Conservation (phyloP, 2,113 vertebrate species). For the Channa argus region DNA sequence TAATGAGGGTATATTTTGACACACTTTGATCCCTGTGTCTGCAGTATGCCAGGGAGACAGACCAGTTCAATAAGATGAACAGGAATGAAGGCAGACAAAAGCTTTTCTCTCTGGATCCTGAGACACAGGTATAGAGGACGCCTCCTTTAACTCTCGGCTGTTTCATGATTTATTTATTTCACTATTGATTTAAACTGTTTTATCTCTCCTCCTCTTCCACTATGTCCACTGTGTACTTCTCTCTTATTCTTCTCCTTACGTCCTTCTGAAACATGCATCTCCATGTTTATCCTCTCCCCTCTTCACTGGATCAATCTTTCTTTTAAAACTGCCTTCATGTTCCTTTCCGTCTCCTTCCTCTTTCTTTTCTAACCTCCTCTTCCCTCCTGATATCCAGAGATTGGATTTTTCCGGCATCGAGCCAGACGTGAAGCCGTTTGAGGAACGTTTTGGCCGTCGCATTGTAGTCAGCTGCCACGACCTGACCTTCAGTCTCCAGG, state of each 20-base stretch:
- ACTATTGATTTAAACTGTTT: slow-evolving; percentile 42
- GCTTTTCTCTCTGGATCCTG: slow-evolving; percentile 93
- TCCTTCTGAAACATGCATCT: neutral
- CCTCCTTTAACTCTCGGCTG: neutral
- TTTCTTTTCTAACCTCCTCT: neutral
- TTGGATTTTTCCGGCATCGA: slow-evolving; percentile 97
- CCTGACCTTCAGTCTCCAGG: slow-evolving; percentile 92
- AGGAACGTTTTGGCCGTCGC: slow-evolving; percentile 92
- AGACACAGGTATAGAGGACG: slow-evolving; percentile 89
- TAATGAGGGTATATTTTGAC: neutral
- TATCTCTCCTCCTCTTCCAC: slow-evolving; percentile 10
- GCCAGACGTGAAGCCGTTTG: slow-evolving; percentile 94
- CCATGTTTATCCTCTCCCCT: neutral
- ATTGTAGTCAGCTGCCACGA: slow-evolving; percentile 93
- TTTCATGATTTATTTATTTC: slow-evolving; percentile 46
- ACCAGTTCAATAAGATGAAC: slow-evolving; percentile 95
- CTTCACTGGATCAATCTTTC: neutral
- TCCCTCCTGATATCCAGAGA: slow-evolving; percentile 80
- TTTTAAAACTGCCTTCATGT: neutral
- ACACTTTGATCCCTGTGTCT: neutral
- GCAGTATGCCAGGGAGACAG: slow-evolving; percentile 95
- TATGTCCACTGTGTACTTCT: neutral
- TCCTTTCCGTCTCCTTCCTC: neutral
- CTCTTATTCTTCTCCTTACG: slow-evolving; percentile 20
- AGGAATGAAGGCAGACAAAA: slow-evolving; percentile 94